Evolutionary conservation across 1,140 invertebrate genomes (phyloP), one percentile per base, ranked within the genome.

Genomic region (Atta colombica): DNA sequence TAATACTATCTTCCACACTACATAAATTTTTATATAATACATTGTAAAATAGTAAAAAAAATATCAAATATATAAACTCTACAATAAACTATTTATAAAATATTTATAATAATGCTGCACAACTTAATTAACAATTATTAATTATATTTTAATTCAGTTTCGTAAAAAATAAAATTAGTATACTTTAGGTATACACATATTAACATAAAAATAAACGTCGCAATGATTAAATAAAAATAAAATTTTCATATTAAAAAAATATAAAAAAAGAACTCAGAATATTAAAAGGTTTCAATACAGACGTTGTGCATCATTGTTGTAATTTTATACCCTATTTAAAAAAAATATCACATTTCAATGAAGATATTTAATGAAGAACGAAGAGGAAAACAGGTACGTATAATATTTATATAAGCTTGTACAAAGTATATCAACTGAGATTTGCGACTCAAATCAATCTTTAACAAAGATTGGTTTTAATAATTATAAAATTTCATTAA

Each of bases 301-400:
- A 21, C 14, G n/a, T 80, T 80, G 28, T 55, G n/a, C 31, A 55
- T 68, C 28, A 68, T 60, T 45, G 28, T 31, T 35, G 14, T 55
- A 51, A 77, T 31, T 12, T 69, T 39, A 39, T 7, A 0, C 16
- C 2, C 14, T 25, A 7, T 21, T 25, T 53, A 25, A 68, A 31
- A 5, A 65, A 25, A 53, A 69, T 55, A 80, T 68, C 63, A 68
- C 8, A 69, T 78, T 66, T 65, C 45, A 53, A 68, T 25, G 25
- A 25, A 25, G 25, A 25, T 68, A 80, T 80, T 68, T 80, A 16
- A 7, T 4, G 31, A 28, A 45, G 35, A 39, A 39, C 49, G 49
- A 39, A 10, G 4, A 28, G 7, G 16, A 49, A 8, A 66, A 65
- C 39, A 78, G 77, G 39, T 78, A 51, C 35, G 25, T 78, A 78